phyloP scores from a whole-genome alignment of 53 echinoderm and acorn worm genomes.

The Glandiceps talaboti region DNA sequence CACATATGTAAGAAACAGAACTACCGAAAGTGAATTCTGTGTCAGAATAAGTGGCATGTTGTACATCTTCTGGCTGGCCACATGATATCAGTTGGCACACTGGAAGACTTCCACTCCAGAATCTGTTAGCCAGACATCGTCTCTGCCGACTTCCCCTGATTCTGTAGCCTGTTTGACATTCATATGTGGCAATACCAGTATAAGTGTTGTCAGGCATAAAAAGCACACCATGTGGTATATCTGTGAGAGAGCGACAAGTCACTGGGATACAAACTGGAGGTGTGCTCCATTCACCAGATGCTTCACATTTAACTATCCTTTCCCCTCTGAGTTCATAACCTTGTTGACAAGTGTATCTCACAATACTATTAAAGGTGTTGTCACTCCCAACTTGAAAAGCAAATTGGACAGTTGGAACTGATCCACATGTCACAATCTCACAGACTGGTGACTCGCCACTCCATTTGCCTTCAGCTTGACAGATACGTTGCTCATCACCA shows the following conservation, averaged over 20 bases:
- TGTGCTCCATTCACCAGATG: conserved; percentile 27
- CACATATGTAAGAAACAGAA: neutral
- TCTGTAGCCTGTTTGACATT: conserved; percentile 41
- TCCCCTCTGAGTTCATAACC: conserved; percentile 28
- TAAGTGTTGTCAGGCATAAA: conserved; percentile 21
- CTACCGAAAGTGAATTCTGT: neutral
- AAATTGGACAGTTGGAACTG: conserved; percentile 14
- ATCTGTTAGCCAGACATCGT: conserved; percentile 35
- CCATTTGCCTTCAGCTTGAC: conserved; percentile 64
- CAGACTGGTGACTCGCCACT: conserved; percentile 33
- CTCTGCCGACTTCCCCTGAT: conserved; percentile 10
- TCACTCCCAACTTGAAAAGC: conserved; percentile 5
- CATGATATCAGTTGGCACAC: conserved; percentile 17
- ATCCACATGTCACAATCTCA: conserved; percentile 32
- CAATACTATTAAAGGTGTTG: conserved; percentile 25
- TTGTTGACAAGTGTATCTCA: conserved; percentile 26
- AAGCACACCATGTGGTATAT: neutral
- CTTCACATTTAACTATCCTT: conserved; percentile 20
- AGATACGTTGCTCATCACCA: conserved; percentile 34
- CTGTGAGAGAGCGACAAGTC: conserved; percentile 34
- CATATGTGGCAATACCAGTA: conserved; percentile 25
- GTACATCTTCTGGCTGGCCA: conserved; percentile 12
- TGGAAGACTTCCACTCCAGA: conserved; percentile 38
- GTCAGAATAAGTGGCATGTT: neutral
- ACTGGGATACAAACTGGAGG: conserved; percentile 41